A percentile compares a stretch with the other conserved stretches of the same genome.
phyloP scores from a whole-genome alignment of 2,113 vertebrate species.

The Andinoacara biseriatus region DNA sequence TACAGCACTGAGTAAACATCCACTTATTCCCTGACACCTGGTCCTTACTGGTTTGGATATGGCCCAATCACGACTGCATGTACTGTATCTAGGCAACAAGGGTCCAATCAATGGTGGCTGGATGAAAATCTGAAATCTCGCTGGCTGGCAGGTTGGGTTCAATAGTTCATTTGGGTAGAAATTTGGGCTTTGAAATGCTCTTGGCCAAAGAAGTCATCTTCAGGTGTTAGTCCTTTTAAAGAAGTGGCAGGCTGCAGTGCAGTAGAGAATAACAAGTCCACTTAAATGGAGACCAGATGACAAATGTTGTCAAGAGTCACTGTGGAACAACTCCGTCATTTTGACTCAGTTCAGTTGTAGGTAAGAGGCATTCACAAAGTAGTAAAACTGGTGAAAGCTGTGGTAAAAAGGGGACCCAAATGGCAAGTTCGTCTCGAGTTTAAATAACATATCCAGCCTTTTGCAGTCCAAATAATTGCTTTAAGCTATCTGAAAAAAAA shows the following conservation, averaged over 20 bases:
- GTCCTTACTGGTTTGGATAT: conserved; percentile 83
- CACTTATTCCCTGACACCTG: conserved; percentile 88
- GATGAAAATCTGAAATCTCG: conserved; percentile 82
- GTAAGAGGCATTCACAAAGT: conserved; percentile 9
- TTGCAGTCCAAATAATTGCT: conserved; percentile 15
- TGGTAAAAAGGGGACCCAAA: neutral
- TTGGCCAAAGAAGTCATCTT: conserved; percentile 34
- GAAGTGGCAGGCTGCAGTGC: conserved; percentile 2
- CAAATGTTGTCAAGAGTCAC: conserved; percentile 25
- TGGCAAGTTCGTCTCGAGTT: conserved; percentile 22
- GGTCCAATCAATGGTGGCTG: conserved; percentile 87
- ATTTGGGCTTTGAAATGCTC: conserved; percentile 43
- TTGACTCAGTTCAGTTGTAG: conserved; percentile 20
- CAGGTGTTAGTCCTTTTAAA: conserved; percentile 54
- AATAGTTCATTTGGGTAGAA: conserved; percentile 53
- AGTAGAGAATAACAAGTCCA: neutral
- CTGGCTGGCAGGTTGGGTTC: conserved; percentile 73
- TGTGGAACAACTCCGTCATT: conserved; percentile 15
- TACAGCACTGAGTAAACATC: conserved; percentile 59
- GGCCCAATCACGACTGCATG: conserved; percentile 87
- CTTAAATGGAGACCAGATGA: conserved; percentile 23
- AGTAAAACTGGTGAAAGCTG: conserved; percentile 1
- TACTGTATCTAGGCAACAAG: conserved; percentile 89
- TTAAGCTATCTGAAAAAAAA: conserved; percentile 16
- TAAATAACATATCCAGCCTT: neutral